A percentile compares a stretch with the other conserved stretches of the same genome.
Evolutionary conservation across 2,113 vertebrate species (phyloP).

Genomic region (Solea senegalensis): DNA sequence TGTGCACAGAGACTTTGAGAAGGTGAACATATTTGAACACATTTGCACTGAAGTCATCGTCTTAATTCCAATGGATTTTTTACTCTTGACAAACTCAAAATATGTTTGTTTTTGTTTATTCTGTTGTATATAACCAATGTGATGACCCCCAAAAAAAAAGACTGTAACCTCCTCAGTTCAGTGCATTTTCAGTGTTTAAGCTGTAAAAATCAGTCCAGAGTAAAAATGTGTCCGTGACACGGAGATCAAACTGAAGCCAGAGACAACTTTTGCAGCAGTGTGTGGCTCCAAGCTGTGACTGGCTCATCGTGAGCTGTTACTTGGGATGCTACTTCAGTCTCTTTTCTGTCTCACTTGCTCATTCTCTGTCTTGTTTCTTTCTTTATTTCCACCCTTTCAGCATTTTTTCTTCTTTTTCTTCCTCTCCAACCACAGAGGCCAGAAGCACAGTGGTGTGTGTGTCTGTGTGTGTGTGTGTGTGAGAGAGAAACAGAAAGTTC

Average conservation of each 20-base stretch:
- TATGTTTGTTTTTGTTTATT: too few relatives aligned
- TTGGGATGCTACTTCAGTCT: conserved; percentile 47
- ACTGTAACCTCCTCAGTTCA: not conserved
- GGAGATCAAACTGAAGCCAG: conserved; percentile 5
- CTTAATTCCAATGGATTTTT: too few relatives aligned
- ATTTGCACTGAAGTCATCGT: not conserved
- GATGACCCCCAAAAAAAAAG: not conserved
- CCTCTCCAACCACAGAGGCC: conserved; percentile 54
- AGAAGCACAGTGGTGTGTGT: conserved; percentile 31
- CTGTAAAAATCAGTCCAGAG: not conserved
- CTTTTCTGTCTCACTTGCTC: conserved; percentile 35
- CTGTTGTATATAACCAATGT: not conserved
- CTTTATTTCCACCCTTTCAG: conserved; percentile 66
- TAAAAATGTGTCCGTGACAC: conserved; percentile 14
- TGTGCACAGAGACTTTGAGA: not conserved
- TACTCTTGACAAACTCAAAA: too few relatives aligned
- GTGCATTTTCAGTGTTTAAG: conserved; percentile 12
- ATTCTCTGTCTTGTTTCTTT: conserved; percentile 41
- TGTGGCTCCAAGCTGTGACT: conserved; percentile 20
- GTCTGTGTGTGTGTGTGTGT: not conserved
- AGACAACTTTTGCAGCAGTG: conserved; percentile 10
- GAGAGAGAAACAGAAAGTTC: conserved; percentile 8
- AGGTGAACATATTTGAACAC: not conserved
- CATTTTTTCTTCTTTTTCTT: conserved; percentile 35
- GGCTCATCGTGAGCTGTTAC: conserved; percentile 40